Evolutionary conservation across 2,113 vertebrate species (phyloP).

Genomic region (Shinisaurus crocodilurus): DNA sequence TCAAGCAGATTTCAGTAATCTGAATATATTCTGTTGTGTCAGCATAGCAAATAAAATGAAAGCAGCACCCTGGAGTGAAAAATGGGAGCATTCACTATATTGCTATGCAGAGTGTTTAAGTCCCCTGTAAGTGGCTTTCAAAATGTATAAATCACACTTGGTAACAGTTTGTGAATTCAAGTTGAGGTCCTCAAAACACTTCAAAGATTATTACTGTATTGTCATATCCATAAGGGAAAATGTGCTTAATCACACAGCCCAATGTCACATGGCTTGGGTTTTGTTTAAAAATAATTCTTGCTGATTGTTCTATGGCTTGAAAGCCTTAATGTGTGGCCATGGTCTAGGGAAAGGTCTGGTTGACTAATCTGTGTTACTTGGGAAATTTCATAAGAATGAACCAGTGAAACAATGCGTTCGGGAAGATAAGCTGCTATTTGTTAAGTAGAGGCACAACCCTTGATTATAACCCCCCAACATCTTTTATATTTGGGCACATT

Average conservation of each 20-base stretch:
- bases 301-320: constrained; percentile 58
- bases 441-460: constrained; percentile 72
- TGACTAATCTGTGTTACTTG: constrained; percentile 83
- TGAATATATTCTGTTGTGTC: background rate
- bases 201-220: constrained; percentile 27
- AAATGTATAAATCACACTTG: fast-evolving
- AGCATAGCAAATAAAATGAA: background rate
- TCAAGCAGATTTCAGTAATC: background rate
- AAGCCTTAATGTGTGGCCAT: constrained; percentile 83
- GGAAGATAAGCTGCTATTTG: constrained; percentile 78
- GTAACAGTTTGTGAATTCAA: constrained; percentile 19
- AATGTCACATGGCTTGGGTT: constrained; percentile 74
- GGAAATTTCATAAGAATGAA: constrained; percentile 72
- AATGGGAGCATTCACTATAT: background rate
- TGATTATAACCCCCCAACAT: constrained; percentile 74
- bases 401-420: constrained; percentile 75
- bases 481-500: constrained; percentile 74
- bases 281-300: constrained; percentile 70
- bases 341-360: constrained; percentile 79
- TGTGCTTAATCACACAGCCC: constrained; percentile 50
- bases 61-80: constrained; percentile 9
- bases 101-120: background rate
- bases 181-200: constrained; percentile 21
- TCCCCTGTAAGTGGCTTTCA: constrained; percentile 12
- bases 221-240: constrained; percentile 34